phyloP scores from a whole-genome alignment of 2,113 vertebrate species.

The Platysternon megacephalum region DNA sequence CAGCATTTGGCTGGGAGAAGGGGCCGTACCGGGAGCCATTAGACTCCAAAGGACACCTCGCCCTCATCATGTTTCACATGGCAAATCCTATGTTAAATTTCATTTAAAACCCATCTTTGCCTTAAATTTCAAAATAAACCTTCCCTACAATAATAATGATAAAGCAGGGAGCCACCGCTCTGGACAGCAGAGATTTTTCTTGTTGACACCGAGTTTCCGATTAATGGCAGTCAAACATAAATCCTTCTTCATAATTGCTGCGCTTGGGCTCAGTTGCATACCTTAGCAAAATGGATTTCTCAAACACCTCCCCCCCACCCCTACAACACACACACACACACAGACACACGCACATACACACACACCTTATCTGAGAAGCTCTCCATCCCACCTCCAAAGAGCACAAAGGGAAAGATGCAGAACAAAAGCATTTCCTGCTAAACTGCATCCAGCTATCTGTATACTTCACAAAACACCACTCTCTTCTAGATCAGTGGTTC shows the following conservation, averaged over 20 bases:
- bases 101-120: slow-evolving; percentile 69
- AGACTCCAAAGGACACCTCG: slow-evolving; percentile 24
- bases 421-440: background rate
- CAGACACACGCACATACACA: background rate
- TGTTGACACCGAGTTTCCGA: slow-evolving; percentile 80
- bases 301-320: background rate
- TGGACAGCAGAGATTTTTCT: slow-evolving; percentile 79
- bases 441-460: background rate
- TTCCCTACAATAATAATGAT: slow-evolving; percentile 81
- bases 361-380: background rate
- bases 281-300: slow-evolving; percentile 40
- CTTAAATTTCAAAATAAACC: slow-evolving; percentile 80
- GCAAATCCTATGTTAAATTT: slow-evolving; percentile 45
- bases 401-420: too few species aligned
- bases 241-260: slow-evolving; percentile 77
- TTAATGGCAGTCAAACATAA: slow-evolving; percentile 80
- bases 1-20: background rate
- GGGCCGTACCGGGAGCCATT: background rate
- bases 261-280: slow-evolving; percentile 61
- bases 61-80: slow-evolving; percentile 23
- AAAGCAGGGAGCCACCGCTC: slow-evolving; percentile 74
- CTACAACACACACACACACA: background rate
- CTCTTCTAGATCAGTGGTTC: background rate
- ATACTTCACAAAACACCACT: background rate
- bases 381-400: background rate